Conservation (phyloP, 2,797 vertebrate species). For the Cossypha caffra region DNA sequence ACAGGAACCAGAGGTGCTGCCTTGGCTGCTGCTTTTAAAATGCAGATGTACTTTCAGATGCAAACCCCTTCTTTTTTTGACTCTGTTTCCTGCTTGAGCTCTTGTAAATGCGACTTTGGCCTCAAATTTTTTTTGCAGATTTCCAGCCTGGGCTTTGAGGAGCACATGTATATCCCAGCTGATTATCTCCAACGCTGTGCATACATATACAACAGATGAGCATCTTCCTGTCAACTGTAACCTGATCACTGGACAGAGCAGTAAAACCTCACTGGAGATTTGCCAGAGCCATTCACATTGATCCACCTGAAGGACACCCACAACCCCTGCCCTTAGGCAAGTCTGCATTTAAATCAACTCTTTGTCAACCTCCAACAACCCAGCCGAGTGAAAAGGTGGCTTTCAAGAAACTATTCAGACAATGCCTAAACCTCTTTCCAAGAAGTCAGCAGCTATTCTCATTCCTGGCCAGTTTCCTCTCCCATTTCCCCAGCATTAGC, state of each 20-base stretch:
- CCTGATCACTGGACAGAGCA: background rate
- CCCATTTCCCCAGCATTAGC: background rate
- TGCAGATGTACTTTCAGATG: background rate
- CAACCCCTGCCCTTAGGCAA: background rate
- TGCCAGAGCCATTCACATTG: background rate
- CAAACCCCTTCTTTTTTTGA: background rate
- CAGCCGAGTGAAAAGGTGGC: background rate
- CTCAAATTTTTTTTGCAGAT: background rate
- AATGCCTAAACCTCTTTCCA: background rate
- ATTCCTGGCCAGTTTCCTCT: background rate
- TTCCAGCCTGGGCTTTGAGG: background rate
- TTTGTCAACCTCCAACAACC: background rate
- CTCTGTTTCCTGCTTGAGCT: background rate
- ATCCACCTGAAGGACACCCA: background rate
- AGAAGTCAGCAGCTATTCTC: background rate
- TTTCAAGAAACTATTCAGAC: slow-evolving; percentile 17
- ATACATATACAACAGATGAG: background rate
- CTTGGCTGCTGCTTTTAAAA: background rate
- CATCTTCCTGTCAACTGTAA: background rate
- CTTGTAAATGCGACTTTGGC: background rate
- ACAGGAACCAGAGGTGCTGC: background rate
- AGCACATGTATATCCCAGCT: background rate
- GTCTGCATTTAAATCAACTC: slow-evolving; percentile 32
- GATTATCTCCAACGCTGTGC: background rate
- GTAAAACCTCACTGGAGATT: background rate